phyloP scores from a whole-genome alignment of 2,113 vertebrate genomes.

The Macquaria ambigua region DNA sequence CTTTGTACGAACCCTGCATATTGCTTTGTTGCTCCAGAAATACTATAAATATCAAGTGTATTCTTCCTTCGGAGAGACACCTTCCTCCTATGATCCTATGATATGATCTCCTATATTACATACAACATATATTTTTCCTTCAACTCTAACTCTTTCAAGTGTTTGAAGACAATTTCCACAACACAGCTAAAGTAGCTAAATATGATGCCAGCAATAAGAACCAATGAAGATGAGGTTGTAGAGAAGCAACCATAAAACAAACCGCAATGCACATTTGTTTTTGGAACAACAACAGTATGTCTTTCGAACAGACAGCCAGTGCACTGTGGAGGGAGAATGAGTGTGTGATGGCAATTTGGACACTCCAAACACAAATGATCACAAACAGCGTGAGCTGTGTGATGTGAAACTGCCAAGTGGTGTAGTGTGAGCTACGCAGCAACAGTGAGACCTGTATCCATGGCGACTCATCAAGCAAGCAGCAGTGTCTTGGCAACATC shows the following conservation, averaged over 20 bases:
- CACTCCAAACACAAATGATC: background rate
- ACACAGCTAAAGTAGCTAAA: too few relatives aligned
- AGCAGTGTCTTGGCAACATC: constrained; percentile 17
- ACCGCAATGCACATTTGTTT: background rate
- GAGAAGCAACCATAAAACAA: background rate
- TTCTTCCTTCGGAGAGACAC: too few relatives aligned
- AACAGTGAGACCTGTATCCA: constrained; percentile 24
- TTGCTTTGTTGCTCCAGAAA: too few relatives aligned
- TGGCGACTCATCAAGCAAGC: constrained; percentile 7
- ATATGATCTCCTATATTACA: too few relatives aligned
- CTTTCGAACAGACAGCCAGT: background rate
- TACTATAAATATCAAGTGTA: too few relatives aligned
- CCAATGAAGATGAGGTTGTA: background rate
- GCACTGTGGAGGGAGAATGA: background rate
- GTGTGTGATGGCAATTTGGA: background rate
- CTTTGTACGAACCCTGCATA: too few relatives aligned
- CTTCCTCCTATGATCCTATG: too few relatives aligned
- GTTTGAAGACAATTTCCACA: too few relatives aligned
- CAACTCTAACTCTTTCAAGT: too few relatives aligned
- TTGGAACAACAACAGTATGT: background rate
- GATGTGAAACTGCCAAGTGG: constrained; percentile 1
- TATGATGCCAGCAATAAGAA: background rate
- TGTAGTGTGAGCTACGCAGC: constrained; percentile 4
- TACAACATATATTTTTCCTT: too few relatives aligned
- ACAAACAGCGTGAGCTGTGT: background rate